Base-by-base conservation (phyloP, 92 coral and sea anemone genomes). In the Siderastrea radians region DNA sequence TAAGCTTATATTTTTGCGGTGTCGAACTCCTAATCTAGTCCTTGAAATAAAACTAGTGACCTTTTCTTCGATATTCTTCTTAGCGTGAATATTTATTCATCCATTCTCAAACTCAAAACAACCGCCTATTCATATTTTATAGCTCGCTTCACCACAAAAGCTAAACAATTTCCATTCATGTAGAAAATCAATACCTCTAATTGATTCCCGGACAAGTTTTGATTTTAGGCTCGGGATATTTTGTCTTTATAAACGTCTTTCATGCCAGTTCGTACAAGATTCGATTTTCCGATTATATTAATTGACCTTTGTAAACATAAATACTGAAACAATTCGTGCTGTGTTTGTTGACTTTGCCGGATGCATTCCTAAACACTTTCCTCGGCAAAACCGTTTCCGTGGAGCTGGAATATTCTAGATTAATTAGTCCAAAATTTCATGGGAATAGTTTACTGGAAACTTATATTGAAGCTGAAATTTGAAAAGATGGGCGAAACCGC, bases 91-190 rank as follows among this genome's bases (percentile, higher is more conserved):
- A 3, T 26, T 6, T 63, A 43, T 50, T 52, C 84, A 65, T 49
- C 55, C 43, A 65, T 64, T 66, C 49, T 17, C 73, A 47, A 68
- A 52, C 55, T 67, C 43, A 9, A 68, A 71, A 43, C 71, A 60
- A 60, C 64, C 61, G 1, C 62, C 15, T 16, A 61, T 74, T 43
- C 73, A 84, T 84, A 61, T 73, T 84, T 84, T 6, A 84, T 84
- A 49, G 44, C 54, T 73, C 19, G 80, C 65, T 5, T 1, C 6
- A 74, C 87, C 87, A 26, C 87, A 84, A 26, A 74, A 60, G 44
- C 74, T 74, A 74, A 60, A 84, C 80, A 74, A 12, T 46, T 72
- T 69, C 44, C 50, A 2, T 72, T 5, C 87, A 38, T 73, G 77
- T 68, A 1, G 63, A 0, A 53, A 45, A 68, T 44, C 15, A 68